Base-by-base conservation (phyloP, 2,888 invertebrate species). In the Epinotia nisella region DNA sequence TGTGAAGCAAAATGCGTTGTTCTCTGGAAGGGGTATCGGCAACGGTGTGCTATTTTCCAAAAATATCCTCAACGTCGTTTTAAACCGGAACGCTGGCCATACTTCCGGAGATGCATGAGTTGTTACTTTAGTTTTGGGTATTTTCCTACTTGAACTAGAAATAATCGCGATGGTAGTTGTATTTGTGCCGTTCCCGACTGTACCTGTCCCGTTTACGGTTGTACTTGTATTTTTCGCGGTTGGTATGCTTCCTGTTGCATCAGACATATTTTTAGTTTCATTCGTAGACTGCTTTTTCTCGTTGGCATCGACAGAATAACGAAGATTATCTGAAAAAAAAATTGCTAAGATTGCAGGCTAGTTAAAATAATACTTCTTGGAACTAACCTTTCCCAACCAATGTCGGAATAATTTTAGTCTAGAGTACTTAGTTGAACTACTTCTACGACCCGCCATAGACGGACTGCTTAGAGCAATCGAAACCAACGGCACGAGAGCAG, bases 1-100 rank as follows among this genome's bases (percentile, higher is more conserved):
- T 5, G 81, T 81, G 74, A 81, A 84, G 75, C 90, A 90, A 78
- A 86, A 87, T 0, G 82, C 85, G 72, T 90, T 84, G 71, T 90
- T 90, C 80, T 84, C 86, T 10, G 89, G 82, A 39, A 87, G 77
- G 0, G 90, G 90, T 56, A 88, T 53, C 2, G 83, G 82, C 19
- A 83, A 81, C 69, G 81, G 83, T 2, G 86, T 81, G 75, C 90
- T 90, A 1, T 79, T 75, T n/a, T 75, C 78, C 69, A 89, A 77
- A 78, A 83, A 79, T 5, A 89, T 74, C 76, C 80, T 85, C n/a
- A 83, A 69, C 1, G 86, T 83, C 2, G 79, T 75, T 35, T 58
- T 72, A 35, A 67, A 72, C 9, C 41, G 21, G 59, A 65, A 59
- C 21, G 45, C 56, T 19, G 70, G 70, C 70, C 70, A 70, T 55